These are phyloP conservation scores for Epinotia nisella DNA, from an alignment of 2,888 invertebrate species.

Conservation along the genomic window DNA sequence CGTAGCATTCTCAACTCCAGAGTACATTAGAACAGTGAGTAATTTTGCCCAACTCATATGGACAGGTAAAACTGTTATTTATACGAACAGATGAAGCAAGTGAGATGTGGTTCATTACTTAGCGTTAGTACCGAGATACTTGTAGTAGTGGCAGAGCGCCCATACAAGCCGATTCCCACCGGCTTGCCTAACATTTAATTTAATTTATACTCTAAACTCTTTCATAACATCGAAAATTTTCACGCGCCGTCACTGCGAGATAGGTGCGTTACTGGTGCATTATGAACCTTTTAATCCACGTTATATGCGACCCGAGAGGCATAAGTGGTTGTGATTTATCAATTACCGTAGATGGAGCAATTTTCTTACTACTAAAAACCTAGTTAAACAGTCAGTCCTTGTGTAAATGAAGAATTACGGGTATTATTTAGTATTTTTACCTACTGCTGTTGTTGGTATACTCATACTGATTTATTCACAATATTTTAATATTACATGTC, in stretches of 20 bases:
- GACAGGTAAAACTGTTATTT: not conserved
- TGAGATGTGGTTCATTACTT: constrained; percentile 25
- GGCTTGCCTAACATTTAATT: no score
- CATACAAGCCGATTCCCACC: no score
- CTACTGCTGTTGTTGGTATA: no score
- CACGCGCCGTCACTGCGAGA: no score
- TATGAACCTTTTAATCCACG: constrained; percentile 15
- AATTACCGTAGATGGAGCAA: not conserved
- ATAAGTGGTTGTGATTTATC: not conserved
- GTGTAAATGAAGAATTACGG: not conserved
- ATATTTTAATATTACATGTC: no score
- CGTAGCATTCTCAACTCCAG: not conserved
- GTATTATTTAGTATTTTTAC: not conserved
- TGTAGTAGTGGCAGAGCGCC: no score
- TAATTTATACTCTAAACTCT: no score
- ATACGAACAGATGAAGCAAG: not conserved
- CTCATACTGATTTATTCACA: no score
- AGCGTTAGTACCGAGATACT: constrained; percentile 27
- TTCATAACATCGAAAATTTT: no score
- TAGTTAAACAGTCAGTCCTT: no score
- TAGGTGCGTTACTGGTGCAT: constrained; percentile 19
- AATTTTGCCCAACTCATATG: not conserved
- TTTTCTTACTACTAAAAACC: no score
- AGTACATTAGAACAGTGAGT: not conserved
- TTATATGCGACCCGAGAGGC: not conserved